Conservation (phyloP, 2,113 vertebrate species). For the Brevimyrus niger region DNA sequence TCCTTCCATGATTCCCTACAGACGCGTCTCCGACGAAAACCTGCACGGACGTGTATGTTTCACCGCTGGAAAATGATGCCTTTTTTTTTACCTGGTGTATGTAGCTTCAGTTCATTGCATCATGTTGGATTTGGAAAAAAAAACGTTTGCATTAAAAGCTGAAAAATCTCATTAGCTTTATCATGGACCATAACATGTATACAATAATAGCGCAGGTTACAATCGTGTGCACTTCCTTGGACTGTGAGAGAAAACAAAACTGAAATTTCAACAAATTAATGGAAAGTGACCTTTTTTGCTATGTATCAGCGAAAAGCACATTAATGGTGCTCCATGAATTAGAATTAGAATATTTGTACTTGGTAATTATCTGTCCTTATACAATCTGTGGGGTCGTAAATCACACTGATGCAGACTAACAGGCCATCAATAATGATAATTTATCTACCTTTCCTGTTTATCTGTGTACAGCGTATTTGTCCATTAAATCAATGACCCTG, state of each 20-base stretch:
- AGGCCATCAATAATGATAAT: neutral
- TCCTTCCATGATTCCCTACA: neutral
- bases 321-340: neutral
- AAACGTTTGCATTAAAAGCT: neutral
- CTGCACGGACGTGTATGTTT: neutral
- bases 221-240: neutral
- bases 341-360: conserved; percentile 7
- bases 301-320: neutral
- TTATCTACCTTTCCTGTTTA: neutral
- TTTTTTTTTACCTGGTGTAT: neutral
- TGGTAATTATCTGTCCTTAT: conserved; percentile 11
- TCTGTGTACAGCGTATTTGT: neutral
- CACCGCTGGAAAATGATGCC: neutral
- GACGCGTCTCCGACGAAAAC: neutral
- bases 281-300: neutral
- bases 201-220: neutral
- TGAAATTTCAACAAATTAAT: neutral
- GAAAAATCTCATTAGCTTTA: neutral
- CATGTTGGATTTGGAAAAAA: neutral
- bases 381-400: neutral
- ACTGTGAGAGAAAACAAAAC: neutral
- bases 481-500: neutral
- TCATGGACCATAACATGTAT: neutral
- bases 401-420: conserved; percentile 2
- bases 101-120: neutral